phyloP scores from a whole-genome alignment of 1,140 invertebrate species.

The Camponotus floridanus region DNA sequence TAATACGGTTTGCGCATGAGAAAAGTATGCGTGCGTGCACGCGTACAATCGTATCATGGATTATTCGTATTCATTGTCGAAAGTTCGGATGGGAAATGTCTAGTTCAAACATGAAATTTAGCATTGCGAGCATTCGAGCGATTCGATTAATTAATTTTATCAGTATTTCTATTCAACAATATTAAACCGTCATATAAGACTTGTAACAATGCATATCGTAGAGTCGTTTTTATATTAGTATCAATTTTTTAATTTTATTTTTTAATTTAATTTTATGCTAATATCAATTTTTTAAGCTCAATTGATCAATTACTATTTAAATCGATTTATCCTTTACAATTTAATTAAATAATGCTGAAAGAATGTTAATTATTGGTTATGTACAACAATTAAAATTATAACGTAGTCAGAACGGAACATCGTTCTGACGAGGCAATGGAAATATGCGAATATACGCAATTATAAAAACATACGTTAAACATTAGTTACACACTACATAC shows the following conservation, averaged over 20 bases:
- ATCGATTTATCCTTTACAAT: background rate
- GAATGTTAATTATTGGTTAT: slow-evolving; percentile 17
- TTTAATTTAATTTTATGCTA: background rate
- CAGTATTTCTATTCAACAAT: background rate
- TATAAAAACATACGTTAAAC: slow-evolving; percentile 43
- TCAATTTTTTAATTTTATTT: background rate
- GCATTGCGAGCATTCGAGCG: background rate
- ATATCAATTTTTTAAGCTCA: background rate
- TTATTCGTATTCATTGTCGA: background rate
- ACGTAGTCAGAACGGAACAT: slow-evolving; percentile 57
- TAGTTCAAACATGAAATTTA: background rate
- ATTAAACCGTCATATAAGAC: background rate
- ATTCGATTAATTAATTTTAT: background rate
- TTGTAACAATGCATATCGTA: background rate
- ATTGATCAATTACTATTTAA: background rate
- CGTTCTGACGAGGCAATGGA: slow-evolving; percentile 23
- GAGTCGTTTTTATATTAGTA: background rate
- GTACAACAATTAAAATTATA: slow-evolving; percentile 33
- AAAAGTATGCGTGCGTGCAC: background rate
- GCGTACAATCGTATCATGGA: background rate
- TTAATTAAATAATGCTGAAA: slow-evolving; percentile 20
- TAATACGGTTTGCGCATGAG: background rate
- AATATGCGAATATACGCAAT: slow-evolving; percentile 25
- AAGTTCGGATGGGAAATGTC: slow-evolving; percentile 5
- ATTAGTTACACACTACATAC: slow-evolving; percentile 58